Evolutionary conservation across 2,113 vertebrate species (phyloP).

Genomic region (Gymnogyps californianus): DNA sequence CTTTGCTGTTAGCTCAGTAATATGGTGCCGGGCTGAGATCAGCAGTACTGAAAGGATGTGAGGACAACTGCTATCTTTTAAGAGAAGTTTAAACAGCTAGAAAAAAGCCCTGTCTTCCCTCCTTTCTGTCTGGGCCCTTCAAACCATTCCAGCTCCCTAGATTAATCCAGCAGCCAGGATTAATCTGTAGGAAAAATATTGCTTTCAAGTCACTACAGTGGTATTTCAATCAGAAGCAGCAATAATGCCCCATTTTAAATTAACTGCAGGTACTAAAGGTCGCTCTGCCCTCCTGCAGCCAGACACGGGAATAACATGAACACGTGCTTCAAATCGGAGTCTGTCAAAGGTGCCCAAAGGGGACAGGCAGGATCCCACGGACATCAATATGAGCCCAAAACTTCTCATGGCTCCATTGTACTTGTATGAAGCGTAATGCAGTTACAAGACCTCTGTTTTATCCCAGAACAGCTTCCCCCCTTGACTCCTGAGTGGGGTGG

Average conservation of each 20-base stretch:
- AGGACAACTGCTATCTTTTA: neutral
- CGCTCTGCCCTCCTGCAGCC: neutral
- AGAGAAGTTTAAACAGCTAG: neutral
- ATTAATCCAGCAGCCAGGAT: neutral
- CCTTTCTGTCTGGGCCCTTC: neutral
- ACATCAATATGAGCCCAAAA: neutral
- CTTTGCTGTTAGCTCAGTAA: neutral
- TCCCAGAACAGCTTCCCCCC: neutral
- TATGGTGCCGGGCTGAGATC: neutral
- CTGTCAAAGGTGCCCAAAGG: neutral
- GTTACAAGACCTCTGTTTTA: neutral
- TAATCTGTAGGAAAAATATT: neutral
- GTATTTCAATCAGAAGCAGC: neutral
- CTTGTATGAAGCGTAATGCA: neutral
- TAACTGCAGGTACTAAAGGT: neutral
- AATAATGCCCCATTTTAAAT: neutral
- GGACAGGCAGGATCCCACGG: neutral
- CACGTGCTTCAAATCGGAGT: neutral
- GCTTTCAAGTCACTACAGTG: neutral
- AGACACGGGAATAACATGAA: neutral
- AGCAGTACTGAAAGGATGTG: neutral
- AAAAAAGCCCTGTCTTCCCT: neutral
- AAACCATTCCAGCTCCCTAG: neutral
- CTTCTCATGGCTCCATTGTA: neutral
- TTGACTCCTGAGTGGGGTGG: neutral